Evolutionary conservation across 2,113 vertebrate species (phyloP).

Genomic region (Toxostoma redivivum): DNA sequence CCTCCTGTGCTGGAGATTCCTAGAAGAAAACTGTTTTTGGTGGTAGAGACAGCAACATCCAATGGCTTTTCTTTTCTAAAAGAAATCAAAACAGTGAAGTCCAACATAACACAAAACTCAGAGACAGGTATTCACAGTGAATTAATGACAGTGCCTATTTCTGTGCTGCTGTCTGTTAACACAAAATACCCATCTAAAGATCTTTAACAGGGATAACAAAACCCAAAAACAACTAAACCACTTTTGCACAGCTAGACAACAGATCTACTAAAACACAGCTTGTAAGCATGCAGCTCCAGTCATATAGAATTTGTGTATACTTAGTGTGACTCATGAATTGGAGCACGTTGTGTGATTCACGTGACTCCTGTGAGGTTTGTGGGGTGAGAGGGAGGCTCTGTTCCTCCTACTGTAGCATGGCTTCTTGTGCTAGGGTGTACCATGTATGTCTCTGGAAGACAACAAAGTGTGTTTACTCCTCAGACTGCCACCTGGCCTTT

Average conservation of each 20-base stretch:
- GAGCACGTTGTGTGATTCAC: neutral
- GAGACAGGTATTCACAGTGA: neutral
- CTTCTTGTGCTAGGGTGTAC: neutral
- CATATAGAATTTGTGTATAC: neutral
- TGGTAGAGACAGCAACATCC: neutral
- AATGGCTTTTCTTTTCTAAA: neutral
- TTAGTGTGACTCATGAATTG: neutral
- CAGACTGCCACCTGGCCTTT: neutral
- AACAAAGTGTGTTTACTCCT: neutral
- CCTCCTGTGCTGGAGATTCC: neutral
- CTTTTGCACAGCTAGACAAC: neutral
- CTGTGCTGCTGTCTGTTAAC: neutral
- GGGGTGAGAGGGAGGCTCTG: neutral
- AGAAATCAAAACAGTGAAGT: neutral
- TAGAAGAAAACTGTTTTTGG: neutral
- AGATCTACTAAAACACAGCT: neutral
- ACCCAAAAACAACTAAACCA: neutral
- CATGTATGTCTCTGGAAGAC: neutral
- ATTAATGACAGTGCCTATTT: neutral
- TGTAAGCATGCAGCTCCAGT: neutral
- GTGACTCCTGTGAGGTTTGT: neutral
- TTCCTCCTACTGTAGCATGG: neutral
- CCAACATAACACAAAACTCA: neutral
- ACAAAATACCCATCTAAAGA: neutral
- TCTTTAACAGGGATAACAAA: neutral